Evolutionary conservation across 2,113 vertebrate species (phyloP), one percentile per base, ranked within the genome.

Genomic region (Toxotes jaculatrix): DNA sequence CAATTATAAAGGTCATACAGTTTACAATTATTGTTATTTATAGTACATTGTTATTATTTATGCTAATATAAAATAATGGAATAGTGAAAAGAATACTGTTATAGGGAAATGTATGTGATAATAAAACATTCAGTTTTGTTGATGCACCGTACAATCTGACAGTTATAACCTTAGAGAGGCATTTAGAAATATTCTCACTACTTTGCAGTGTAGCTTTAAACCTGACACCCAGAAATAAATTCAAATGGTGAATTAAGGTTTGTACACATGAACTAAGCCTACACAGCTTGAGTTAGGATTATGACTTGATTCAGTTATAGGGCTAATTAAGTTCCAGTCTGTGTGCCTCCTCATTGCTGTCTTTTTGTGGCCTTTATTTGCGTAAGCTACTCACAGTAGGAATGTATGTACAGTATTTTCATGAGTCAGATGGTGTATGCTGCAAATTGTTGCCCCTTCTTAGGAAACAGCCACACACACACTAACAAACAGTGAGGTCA

Each of bases 391-490:
- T 49, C 71, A 27, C 49, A 65, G 49, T 42, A 31, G 8, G 5
- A 31, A 31, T 61, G 7, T 47, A 17, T 51, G 43, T 60, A 17
- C n/a, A 64, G 34, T n/a, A 47, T 80, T 49, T 38, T 14, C 0
- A 73, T 49, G 3, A 42, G 0, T 36, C 27, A 43, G 47, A 49
- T 34, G 21, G 31, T 27, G 27, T 27, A 27, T 27, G 27, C 27
- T 27, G 27, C 27, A 27, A 27, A 27, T 27, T 27, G 27, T 27
- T 27, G 27, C 2, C 2, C 17, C 17, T 11, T 57, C 19, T 57
- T 10, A 16, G 12, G 23, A 60, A 69, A 72, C 55, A 80, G 75
- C 23, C 47, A 49, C 23, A 56, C 23, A 56, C 47, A 49, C 9
- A 19, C 2, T 3, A 27, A 49, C 63, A 17, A 53, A 59, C 32